Conservation (phyloP, 2,797 vertebrate species). For the Prunella strophiata region DNA sequence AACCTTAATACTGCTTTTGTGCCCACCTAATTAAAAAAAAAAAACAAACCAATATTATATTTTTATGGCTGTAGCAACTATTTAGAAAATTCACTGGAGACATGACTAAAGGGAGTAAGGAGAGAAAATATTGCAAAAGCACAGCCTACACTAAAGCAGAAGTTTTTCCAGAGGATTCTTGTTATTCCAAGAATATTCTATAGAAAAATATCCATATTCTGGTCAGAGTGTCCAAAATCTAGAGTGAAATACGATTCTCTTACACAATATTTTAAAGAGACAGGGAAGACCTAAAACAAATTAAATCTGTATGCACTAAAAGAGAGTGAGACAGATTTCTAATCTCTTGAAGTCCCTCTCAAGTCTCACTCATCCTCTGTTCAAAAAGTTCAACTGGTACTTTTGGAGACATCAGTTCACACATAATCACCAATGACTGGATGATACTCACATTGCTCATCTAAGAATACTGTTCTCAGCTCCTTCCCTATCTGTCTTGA, state of each 20-base stretch:
- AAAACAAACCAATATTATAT: fast-evolving
- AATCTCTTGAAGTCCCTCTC: not conserved
- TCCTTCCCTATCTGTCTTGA: not conserved
- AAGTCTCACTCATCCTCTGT: not conserved
- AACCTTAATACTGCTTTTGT: not conserved
- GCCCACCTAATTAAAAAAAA: not conserved
- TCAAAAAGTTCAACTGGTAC: not conserved
- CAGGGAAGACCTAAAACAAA: not conserved
- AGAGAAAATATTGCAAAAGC: not conserved
- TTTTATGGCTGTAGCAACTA: not conserved
- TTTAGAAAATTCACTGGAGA: not conserved
- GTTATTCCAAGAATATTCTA: not conserved
- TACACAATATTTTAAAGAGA: not conserved
- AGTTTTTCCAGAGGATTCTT: not conserved
- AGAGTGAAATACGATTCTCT: not conserved
- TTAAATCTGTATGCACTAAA: not conserved
- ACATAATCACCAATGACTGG: not conserved
- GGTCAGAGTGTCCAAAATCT: not conserved
- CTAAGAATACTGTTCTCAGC: not conserved
- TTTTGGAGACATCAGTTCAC: not conserved
- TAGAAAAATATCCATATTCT: not conserved
- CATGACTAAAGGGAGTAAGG: not conserved
- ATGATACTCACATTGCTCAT: not conserved
- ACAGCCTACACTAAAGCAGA: not conserved
- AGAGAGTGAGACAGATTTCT: not conserved